Percentiles rank a stretch among this genome's conserved stretches.
Evolutionary conservation across 2,113 vertebrate species (phyloP).

Genomic region (Cavia porcellus): DNA sequence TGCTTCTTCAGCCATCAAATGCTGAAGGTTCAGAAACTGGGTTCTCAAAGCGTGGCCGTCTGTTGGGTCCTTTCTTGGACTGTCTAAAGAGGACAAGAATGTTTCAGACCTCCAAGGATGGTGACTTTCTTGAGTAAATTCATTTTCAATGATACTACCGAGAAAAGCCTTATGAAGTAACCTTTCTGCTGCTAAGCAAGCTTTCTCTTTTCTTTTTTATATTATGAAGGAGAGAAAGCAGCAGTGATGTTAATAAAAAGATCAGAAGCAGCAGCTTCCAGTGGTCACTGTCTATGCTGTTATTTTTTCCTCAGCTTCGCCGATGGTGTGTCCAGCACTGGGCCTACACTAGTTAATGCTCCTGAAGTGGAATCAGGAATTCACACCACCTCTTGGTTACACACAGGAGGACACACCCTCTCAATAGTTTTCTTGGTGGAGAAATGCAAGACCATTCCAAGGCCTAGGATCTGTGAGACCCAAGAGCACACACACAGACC

Average conservation of each 20-base stretch:
- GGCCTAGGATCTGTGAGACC: not conserved
- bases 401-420: not conserved
- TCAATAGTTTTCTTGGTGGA: not conserved
- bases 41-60: conserved; percentile 83
- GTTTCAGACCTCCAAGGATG: not conserved
- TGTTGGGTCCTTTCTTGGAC: conserved; percentile 57
- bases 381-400: not conserved
- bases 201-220: not conserved
- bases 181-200: not conserved
- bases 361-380: not conserved
- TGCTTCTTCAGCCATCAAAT: conserved; percentile 83
- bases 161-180: conserved; percentile 19
- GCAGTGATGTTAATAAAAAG: conserved; percentile 42
- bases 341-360: not conserved
- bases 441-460: not conserved
- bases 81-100: conserved; percentile 46
- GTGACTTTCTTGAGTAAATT: conserved; percentile 42
- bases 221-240: not conserved
- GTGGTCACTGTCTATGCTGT: not conserved
- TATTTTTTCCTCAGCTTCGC: not conserved
- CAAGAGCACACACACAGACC: not conserved
- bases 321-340: not conserved
- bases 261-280: not conserved
- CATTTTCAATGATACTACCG: not conserved
- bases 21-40: conserved; percentile 72